Conservation (phyloP, 2,113 vertebrate species). For the Nothoprocta perdicaria region DNA sequence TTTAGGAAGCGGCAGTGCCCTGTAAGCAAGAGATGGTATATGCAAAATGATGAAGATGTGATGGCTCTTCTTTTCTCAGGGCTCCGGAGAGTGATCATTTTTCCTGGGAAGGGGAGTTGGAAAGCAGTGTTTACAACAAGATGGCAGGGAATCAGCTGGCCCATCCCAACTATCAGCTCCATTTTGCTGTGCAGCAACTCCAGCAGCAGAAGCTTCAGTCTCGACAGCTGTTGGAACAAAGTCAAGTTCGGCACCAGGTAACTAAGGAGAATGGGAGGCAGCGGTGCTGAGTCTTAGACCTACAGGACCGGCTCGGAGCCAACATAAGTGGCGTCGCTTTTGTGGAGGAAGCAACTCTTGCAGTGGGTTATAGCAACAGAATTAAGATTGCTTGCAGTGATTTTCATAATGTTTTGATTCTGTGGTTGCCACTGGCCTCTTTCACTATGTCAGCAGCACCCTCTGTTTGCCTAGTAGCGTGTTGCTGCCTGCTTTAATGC, state of each 20-base stretch:
- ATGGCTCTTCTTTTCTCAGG: conserved; percentile 68
- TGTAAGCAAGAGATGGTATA: not conserved
- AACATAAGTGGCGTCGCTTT: not conserved
- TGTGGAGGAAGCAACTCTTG: not conserved
- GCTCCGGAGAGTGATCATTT: conserved; percentile 65
- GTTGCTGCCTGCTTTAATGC: not conserved
- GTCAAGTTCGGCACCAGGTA: conserved; percentile 85
- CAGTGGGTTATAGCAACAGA: not conserved
- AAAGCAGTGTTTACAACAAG: conserved; percentile 68
- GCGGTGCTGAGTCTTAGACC: not conserved
- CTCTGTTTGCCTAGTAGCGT: not conserved
- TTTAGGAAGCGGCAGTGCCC: not conserved
- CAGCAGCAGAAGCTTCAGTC: conserved; percentile 88
- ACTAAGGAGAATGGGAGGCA: conserved; percentile 1
- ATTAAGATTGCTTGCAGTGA: not conserved
- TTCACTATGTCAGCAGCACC: not conserved
- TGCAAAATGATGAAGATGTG: not conserved
- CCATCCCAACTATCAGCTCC: conserved; percentile 83
- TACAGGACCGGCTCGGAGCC: not conserved
- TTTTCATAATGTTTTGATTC: not conserved
- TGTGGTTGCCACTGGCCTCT: not conserved
- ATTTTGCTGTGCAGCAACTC: conserved; percentile 90
- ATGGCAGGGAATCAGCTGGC: conserved; percentile 63
- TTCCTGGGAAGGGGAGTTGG: conserved; percentile 76
- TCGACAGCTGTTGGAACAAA: conserved; percentile 84